Evolutionary conservation across 2,113 vertebrate species (phyloP).

Genomic region (Engystomops pustulosus): DNA sequence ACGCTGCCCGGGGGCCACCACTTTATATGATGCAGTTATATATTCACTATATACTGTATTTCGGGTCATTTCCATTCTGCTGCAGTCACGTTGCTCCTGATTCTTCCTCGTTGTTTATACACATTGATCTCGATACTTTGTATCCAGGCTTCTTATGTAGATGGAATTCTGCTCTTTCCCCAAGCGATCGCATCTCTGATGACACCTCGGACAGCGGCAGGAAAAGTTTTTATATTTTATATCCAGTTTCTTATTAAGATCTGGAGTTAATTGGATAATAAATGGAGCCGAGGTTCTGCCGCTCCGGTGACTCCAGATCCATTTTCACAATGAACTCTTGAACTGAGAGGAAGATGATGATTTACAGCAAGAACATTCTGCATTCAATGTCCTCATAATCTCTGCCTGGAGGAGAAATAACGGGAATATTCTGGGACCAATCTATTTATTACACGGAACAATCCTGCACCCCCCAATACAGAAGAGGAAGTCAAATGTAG

Average conservation of each 20-base stretch:
- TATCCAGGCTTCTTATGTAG: constrained; percentile 64
- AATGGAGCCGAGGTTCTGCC: constrained; percentile 60
- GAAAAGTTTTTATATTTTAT: constrained; percentile 51
- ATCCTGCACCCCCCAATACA: no score
- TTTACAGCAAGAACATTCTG: not conserved
- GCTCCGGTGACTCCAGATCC: constrained; percentile 59
- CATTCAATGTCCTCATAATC: not conserved
- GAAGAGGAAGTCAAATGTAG: no score
- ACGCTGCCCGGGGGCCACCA: no score
- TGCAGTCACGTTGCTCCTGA: no score
- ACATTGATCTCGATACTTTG: constrained; percentile 64
- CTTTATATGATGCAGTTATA: no score
- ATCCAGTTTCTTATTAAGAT: constrained; percentile 64
- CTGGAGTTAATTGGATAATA: constrained; percentile 69
- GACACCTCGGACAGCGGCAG: constrained; percentile 61
- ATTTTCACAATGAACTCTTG: constrained; percentile 56
- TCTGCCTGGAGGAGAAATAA: not conserved
- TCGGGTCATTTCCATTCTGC: no score
- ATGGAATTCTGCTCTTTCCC: constrained; percentile 63
- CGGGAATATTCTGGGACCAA: not conserved
- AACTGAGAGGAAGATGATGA: constrained; percentile 57
- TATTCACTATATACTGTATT: no score
- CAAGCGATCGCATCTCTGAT: constrained; percentile 59
- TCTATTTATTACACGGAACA: not conserved
- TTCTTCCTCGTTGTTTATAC: constrained; percentile 67